Evolutionary conservation across 2,888 invertebrate genomes (phyloP).

Genomic region (Heliconius hortense): DNA sequence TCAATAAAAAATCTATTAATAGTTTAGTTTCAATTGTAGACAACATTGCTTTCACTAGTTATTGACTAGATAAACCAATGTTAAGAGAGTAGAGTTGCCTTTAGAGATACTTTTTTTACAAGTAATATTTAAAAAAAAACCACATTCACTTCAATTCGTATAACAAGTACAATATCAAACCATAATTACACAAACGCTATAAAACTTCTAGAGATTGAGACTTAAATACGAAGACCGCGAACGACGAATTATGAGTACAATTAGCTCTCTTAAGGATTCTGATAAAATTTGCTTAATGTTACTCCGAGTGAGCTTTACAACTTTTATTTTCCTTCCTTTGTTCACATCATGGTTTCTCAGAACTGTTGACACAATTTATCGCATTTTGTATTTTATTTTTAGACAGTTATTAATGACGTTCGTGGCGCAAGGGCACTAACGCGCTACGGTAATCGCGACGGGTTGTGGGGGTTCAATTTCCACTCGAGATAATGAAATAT

Average conservation of each 20-base stretch:
- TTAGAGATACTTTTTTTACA: too few relatives aligned
- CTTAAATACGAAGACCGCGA: slow-evolving; percentile 1
- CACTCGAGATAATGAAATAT: too few relatives aligned
- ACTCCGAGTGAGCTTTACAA: slow-evolving; percentile 2
- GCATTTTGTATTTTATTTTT: slow-evolving; percentile 14
- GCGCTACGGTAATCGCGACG: too few relatives aligned
- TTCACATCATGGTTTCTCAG: neutral
- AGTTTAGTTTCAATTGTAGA: neutral
- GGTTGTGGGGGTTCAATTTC: too few relatives aligned
- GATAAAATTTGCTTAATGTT: slow-evolving; percentile 13
- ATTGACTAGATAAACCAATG: neutral
- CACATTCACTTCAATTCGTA: neutral
- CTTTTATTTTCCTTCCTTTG: slow-evolving; percentile 10
- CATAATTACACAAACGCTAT: neutral
- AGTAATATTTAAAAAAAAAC: neutral
- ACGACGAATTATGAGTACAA: slow-evolving; percentile 7
- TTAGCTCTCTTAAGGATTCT: slow-evolving; percentile 14
- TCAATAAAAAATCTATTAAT: neutral
- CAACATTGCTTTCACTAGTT: neutral
- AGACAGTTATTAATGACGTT: slow-evolving; percentile 12
- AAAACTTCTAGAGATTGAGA: neutral
- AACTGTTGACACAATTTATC: slow-evolving; percentile 8
- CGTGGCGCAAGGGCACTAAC: too few relatives aligned
- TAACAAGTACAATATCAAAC: neutral
- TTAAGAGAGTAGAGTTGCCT: too few relatives aligned